These are phyloP conservation scores for Lethenteron camtschaticum DNA, from an alignment of 2,113 vertebrate genomes.

Conservation along the genomic window DNA sequence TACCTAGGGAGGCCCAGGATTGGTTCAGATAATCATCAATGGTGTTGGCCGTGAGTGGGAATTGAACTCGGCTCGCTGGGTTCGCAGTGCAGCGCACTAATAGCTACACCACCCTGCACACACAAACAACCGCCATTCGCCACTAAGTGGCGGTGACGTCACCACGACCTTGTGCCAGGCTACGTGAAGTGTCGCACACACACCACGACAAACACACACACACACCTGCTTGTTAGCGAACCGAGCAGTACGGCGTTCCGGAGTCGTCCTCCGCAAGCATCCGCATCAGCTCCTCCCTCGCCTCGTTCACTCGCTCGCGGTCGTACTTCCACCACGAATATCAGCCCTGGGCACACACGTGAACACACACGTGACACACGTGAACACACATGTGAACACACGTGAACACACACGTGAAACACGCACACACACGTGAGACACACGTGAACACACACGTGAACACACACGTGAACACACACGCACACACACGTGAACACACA, in stretches of 20 bases:
- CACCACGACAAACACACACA: not conserved
- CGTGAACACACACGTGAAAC: no score
- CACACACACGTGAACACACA: not conserved
- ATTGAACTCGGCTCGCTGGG: no score
- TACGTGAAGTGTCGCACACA: no score
- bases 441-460: not conserved
- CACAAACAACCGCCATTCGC: no score
- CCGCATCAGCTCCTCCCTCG: conserved; percentile 33
- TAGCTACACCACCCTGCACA: no score
- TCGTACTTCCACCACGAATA: conserved; percentile 58
- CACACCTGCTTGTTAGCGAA: conserved; percentile 51
- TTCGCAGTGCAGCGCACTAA: no score
- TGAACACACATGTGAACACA: not conserved
- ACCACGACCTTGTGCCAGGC: no score
- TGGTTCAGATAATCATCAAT: no score
- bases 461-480: not conserved
- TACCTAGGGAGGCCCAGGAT: no score
- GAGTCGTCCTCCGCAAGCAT: conserved; percentile 43
- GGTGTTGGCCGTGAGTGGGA: no score
- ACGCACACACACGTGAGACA: not conserved
- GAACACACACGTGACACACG: conserved; percentile 5
- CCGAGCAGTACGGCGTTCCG: conserved; percentile 32
- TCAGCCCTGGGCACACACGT: conserved; percentile 26
- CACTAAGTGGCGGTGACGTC: no score
- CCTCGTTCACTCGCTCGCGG: conserved; percentile 36